Conservation (phyloP, 2,888 invertebrate species). For the Gastracanthus pulcherrimus region DNA sequence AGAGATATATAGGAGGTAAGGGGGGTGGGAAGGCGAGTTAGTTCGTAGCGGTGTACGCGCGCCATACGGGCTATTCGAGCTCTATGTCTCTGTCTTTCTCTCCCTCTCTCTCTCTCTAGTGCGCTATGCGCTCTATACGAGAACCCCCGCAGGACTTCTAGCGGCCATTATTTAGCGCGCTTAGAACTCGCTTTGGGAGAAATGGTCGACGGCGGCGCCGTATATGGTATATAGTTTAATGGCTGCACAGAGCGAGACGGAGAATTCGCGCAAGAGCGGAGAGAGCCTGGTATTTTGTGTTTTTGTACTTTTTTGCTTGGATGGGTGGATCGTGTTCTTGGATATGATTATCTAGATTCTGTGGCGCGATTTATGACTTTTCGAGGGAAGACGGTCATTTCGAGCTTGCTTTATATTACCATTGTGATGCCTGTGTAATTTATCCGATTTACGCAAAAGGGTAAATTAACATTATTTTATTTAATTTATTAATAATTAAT, state of each 20-base stretch:
- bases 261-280: background rate
- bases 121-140: conserved; percentile 36
- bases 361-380: background rate
- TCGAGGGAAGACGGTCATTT: background rate
- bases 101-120: conserved; percentile 43
- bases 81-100: conserved; percentile 18
- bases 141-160: conserved; percentile 71
- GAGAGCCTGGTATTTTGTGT: conserved; percentile 6
- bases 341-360: conserved; percentile 31
- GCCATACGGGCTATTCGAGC: conserved; percentile 66
- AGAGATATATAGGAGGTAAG: conserved; percentile 5
- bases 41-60: conserved; percentile 29
- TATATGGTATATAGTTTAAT: conserved; percentile 58
- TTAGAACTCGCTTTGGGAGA: conserved; percentile 73
- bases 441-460: too few relatives aligned
- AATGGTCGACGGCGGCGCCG: conserved; percentile 65
- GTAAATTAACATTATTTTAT: too few relatives aligned
- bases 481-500: too few relatives aligned
- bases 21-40: conserved; percentile 7
- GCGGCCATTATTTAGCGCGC: conserved; percentile 76
- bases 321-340: background rate
- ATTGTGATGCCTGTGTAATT: too few relatives aligned
- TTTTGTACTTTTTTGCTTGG: conserved; percentile 12
- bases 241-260: conserved; percentile 35
- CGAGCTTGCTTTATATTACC: too few relatives aligned